Evolutionary conservation across 2,888 invertebrate genomes (phyloP).

Genomic region (Acronicta aceris): DNA sequence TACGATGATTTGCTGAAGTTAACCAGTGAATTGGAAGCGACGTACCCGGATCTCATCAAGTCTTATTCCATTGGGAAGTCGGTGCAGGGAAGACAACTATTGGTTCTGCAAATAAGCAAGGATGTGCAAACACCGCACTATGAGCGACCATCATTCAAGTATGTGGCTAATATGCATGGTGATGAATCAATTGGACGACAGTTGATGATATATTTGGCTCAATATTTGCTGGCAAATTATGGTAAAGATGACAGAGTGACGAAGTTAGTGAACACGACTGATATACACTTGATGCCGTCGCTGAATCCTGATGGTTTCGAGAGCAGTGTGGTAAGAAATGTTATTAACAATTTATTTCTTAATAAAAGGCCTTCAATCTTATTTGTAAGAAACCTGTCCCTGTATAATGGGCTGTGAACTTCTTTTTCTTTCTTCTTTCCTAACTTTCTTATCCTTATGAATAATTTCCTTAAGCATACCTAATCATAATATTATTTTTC

Average conservation of each 20-base stretch:
- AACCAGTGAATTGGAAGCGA: conserved; percentile 89
- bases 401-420: background rate
- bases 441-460: no score
- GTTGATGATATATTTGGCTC: conserved; percentile 94
- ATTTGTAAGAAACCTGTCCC: conserved; percentile 1
- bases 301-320: conserved; percentile 99
- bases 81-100: conserved; percentile 93
- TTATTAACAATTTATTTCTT: background rate
- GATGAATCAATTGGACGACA: conserved; percentile 97
- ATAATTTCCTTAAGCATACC: no score
- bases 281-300: conserved; percentile 98
- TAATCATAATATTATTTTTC: no score
- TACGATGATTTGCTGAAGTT: conserved; percentile 92
- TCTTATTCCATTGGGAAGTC: conserved; percentile 95
- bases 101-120: conserved; percentile 94
- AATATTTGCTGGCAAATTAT: conserved; percentile 94
- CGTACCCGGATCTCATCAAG: conserved; percentile 92
- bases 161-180: conserved; percentile 99
- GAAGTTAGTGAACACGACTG: conserved; percentile 94
- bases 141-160: conserved; percentile 96
- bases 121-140: conserved; percentile 89
- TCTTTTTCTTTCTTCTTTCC: no score
- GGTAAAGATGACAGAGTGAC: conserved; percentile 92
- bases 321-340: conserved; percentile 91
- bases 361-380: conserved; percentile 3